Conservation (phyloP, 2,113 vertebrate species). For the Thalassoma bifasciatum region DNA sequence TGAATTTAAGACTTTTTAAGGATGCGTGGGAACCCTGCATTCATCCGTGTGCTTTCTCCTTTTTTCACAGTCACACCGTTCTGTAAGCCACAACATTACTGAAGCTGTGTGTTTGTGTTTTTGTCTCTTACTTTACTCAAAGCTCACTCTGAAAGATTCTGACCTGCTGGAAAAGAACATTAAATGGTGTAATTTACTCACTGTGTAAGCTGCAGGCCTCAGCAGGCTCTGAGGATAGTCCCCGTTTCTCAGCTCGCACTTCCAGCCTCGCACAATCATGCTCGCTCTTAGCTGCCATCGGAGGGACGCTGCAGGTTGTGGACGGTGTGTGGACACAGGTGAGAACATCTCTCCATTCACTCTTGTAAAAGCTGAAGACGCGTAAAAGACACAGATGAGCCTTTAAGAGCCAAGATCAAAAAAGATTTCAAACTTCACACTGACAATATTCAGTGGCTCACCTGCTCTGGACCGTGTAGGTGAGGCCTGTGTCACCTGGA, state of each 20-base stretch:
- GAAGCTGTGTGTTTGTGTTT: too few relatives aligned
- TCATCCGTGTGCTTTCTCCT: too few relatives aligned
- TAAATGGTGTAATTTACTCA: too few relatives aligned
- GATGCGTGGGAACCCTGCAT: too few relatives aligned
- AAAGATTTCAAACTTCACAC: not conserved
- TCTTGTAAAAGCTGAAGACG: not conserved
- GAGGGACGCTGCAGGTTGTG: constrained; percentile 27
- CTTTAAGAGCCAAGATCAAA: too few relatives aligned
- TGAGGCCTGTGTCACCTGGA: not conserved
- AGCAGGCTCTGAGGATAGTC: not conserved
- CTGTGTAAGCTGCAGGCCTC: constrained; percentile 44
- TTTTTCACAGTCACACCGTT: too few relatives aligned
- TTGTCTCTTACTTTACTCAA: too few relatives aligned
- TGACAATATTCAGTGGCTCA: not conserved
- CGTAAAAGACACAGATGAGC: too few relatives aligned
- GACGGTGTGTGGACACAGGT: constrained; percentile 8
- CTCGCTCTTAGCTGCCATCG: not conserved
- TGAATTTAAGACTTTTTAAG: too few relatives aligned
- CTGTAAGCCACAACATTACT: too few relatives aligned
- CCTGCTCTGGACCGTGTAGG: constrained; percentile 35
- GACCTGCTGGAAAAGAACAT: too few relatives aligned
- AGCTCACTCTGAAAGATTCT: too few relatives aligned
- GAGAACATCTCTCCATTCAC: not conserved
- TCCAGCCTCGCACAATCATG: constrained; percentile 36
- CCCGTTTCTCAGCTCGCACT: constrained; percentile 4